phyloP scores from a whole-genome alignment of 1,140 invertebrate genomes.

The Drosophila setifemur region DNA sequence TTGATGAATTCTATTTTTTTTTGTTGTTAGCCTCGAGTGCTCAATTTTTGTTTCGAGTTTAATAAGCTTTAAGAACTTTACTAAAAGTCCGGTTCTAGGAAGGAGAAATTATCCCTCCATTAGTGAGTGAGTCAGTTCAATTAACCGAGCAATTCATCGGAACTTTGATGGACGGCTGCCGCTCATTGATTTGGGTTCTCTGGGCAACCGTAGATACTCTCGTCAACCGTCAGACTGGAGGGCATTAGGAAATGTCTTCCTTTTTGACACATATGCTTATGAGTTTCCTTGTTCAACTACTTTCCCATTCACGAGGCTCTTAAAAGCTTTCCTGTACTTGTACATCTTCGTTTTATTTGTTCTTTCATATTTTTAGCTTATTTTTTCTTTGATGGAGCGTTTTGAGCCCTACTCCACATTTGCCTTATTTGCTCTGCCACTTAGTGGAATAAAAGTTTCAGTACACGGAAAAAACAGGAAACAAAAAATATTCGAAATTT shows the following conservation, averaged over 20 bases:
- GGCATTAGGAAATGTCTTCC: constrained; percentile 12
- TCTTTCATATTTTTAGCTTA: constrained; percentile 3
- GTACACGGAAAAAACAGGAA: too few species aligned
- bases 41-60: background rate
- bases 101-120: too few species aligned
- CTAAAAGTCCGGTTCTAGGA: too few species aligned
- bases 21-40: background rate
- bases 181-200: constrained; percentile 18
- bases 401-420: background rate
- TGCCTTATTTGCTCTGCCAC: background rate
- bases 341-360: background rate
- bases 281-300: background rate
- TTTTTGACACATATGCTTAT: constrained; percentile 20
- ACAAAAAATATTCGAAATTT: too few species aligned
- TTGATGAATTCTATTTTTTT: background rate
- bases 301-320: background rate
- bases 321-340: constrained; percentile 9
- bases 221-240: constrained; percentile 12
- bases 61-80: too few species aligned
- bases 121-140: background rate
- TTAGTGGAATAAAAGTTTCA: too few species aligned
- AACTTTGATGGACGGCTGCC: constrained; percentile 30
- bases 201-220: background rate
- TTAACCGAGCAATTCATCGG: constrained; percentile 16
- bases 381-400: background rate